A percentile compares a stretch with the other conserved stretches of the same genome.
These are phyloP conservation scores for Myotis planiceps DNA, from an alignment of 2,797 vertebrate genomes.

Conservation along the genomic window DNA sequence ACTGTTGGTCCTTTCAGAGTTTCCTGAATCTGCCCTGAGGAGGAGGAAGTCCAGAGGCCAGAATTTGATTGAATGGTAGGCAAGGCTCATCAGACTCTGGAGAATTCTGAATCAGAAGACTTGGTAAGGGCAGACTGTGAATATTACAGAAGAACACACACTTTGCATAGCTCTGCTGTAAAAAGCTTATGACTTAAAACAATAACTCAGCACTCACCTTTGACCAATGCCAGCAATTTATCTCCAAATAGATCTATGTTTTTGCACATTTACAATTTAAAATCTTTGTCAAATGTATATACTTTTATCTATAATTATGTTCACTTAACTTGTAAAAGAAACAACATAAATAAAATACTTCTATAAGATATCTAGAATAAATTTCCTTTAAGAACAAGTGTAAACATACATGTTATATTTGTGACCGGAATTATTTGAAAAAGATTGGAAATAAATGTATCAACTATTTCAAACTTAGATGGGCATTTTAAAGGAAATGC, in stretches of 20 bases:
- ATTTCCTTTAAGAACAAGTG: slow-evolving; percentile 30
- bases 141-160: slow-evolving; percentile 23
- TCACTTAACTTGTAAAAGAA: slow-evolving; percentile 20
- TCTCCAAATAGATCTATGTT: not conserved
- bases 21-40: not conserved
- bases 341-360: not conserved
- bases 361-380: not conserved
- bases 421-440: slow-evolving; percentile 26
- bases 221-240: not conserved
- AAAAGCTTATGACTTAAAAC: slow-evolving; percentile 35
- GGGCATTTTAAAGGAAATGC: not conserved
- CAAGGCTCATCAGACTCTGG: not conserved
- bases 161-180: not conserved
- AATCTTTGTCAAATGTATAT: not conserved
- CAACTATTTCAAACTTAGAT: not conserved
- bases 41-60: not conserved
- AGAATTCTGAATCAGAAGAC: slow-evolving; percentile 31
- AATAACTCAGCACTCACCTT: slow-evolving; percentile 11
- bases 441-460: not conserved
- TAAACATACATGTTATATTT: not conserved
- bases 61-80: not conserved
- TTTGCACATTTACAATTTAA: not conserved
- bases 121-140: not conserved
- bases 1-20: not conserved
- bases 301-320: not conserved